Base-by-base conservation (phyloP, 2,888 invertebrate species). In the Octonoba sinensis region DNA sequence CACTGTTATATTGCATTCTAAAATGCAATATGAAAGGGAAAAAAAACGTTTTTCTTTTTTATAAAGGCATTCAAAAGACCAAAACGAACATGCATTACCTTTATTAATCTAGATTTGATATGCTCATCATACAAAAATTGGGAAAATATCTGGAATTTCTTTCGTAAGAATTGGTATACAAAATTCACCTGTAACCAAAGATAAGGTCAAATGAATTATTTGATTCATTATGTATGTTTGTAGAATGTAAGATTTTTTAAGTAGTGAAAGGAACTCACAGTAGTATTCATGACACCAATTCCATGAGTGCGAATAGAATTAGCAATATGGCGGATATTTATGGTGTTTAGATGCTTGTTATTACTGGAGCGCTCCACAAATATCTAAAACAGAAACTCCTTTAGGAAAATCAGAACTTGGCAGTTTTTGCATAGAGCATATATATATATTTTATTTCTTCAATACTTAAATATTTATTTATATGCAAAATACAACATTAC, bases 91-190 rank as follows among this genome's bases (percentile, higher is more conserved):
- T 8, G 11, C 8, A 36, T 36, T 46, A 85, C 90, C 87, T 96
- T 96, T 85, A 96, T 92, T 2, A 99, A 90, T 76, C 96, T 92
- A 0, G 97, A 97, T 89, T 98, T 97, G 67, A 99, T 97, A 87
- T 97, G 97, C 89, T 99, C 99, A 88, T 99, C 98, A 87, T 94
- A 98, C 89, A 99, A 92, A 88, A 99, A 99, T 89, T 98, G 97
- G 0, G 98, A 98, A 88, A 99, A 96, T 0, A 94, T 93, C 86
- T 94, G 94, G 87, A 99, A 94, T 88, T 98, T 97, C 86, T 95
- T 94, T 85, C 95, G 92, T 85, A 99, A 90, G 89, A 97, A 98
- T 89, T 97, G 97, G 89, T 96, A 96, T 0, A 95, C 95, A 86
- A 94, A 95, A 88, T 96, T 96, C 0, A 94, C 91, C 88, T 90